Base-by-base conservation (phyloP, 2,797 vertebrate species). In the Stomatorhinus walkeri region DNA sequence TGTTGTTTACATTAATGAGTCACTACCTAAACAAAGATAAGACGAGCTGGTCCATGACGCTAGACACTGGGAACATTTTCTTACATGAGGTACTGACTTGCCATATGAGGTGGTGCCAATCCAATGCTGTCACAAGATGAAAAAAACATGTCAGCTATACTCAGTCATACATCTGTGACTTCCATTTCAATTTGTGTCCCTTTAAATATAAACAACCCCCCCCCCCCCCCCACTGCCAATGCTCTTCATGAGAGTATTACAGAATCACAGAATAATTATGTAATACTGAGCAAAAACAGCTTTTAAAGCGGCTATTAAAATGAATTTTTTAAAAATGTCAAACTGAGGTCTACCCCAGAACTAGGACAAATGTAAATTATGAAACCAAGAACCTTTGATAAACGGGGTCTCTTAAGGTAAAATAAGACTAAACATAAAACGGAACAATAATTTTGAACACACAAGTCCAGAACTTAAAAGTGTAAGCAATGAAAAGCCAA, bases 251-350 rank as follows among this genome's bases (percentile, higher is more conserved):
- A 79, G 14, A 43, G 72, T 43, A 79, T 79, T 79, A 79, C 51
- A 40, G 32, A 24, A 79, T 79, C 40, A 43, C 51, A 56, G 32
- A 24, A 16, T 32, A 56, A 79, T 79, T 79, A 79, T 79, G 36
- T 79, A 43, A 79, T 79, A 79, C 72, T 79, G 72, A 79, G 72
- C 24, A 79, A 79, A 79, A 79, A 79, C 72, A 79, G 72, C 72
- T 72, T 72, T 72, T 32, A 72, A 72, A 72, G 1, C 64, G 5
- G 64, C 64, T 72, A 72, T 72, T 72, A 72, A 32, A 72, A 32
- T 72, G 64, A 72, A 4, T 72, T 36, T 72, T 72, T 3, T 0
- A 7, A n/a, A 40, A 43, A 19, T 79, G 1, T 43, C 16, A 0
- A 79, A 79, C 16, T 40, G 32, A 40, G 68, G 32, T 16, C 68